Evolutionary conservation across 2,113 vertebrate genomes (phyloP).

Genomic region (Antechinus flavipes): DNA sequence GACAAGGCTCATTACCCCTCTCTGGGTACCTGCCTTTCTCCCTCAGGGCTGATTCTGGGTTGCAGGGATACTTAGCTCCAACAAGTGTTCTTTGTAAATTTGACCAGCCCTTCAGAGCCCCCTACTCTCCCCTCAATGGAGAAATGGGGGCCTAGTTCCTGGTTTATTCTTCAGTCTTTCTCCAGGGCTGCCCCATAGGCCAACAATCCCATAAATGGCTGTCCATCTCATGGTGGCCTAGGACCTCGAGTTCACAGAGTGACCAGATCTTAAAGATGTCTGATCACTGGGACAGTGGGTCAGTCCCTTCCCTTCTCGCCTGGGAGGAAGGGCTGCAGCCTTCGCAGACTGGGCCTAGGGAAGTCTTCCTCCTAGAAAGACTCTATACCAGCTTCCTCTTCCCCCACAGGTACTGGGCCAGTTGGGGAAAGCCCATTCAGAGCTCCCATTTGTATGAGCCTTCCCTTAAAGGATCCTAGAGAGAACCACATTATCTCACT

Average conservation of each 20-base stretch:
- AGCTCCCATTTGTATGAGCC: neutral
- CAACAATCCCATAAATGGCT: constrained; percentile 7
- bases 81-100: neutral
- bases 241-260: neutral
- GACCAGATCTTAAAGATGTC: neutral
- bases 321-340: neutral
- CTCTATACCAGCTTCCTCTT: neutral
- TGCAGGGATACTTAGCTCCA: neutral
- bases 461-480: neutral
- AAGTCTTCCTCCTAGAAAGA: neutral
- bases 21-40: neutral
- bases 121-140: constrained; percentile 7
- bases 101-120: neutral
- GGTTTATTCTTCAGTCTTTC: constrained; percentile 34
- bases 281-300: neutral
- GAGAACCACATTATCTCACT: neutral
- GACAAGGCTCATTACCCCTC: neutral
- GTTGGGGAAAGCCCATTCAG: neutral
- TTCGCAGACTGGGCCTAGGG: neutral
- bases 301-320: neutral
- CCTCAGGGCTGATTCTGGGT: neutral
- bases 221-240: neutral
- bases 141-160: neutral
- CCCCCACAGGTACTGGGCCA: neutral
- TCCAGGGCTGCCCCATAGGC: constrained; percentile 1